Conservation (phyloP, 2,113 vertebrate genomes). For the Eulemur rufifrons region DNA sequence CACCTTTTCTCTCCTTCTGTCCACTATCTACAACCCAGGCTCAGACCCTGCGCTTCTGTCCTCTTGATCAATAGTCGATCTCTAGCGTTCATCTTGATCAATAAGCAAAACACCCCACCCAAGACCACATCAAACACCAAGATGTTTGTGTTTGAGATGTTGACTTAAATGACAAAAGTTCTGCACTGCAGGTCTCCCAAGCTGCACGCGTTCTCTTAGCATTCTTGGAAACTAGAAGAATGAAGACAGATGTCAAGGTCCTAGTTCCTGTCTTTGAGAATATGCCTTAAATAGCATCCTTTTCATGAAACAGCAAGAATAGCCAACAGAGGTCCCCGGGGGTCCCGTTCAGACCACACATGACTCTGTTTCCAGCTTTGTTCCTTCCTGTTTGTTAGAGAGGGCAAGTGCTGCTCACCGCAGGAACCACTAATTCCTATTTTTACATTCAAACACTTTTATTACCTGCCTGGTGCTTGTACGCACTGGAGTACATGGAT, state of each 20-base stretch:
- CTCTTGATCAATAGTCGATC: background rate
- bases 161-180: too few relatives aligned
- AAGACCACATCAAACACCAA: background rate
- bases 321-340: background rate
- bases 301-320: background rate
- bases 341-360: accelerated
- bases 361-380: background rate
- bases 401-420: accelerated
- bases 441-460: background rate
- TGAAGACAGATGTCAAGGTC: background rate
- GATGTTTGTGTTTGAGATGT: background rate
- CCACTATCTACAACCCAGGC: background rate
- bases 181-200: too few relatives aligned
- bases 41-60: background rate
- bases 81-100: background rate
- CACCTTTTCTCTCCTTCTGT: background rate
- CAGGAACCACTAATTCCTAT: background rate
- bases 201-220: background rate
- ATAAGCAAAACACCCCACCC: background rate
- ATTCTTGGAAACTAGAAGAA: background rate
- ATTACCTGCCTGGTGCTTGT: background rate
- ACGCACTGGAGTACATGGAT: too few relatives aligned
- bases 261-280: background rate
- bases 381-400: background rate
- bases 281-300: background rate